Conservation (phyloP, 2,797 vertebrate genomes). For the Anguilla anguilla region DNA sequence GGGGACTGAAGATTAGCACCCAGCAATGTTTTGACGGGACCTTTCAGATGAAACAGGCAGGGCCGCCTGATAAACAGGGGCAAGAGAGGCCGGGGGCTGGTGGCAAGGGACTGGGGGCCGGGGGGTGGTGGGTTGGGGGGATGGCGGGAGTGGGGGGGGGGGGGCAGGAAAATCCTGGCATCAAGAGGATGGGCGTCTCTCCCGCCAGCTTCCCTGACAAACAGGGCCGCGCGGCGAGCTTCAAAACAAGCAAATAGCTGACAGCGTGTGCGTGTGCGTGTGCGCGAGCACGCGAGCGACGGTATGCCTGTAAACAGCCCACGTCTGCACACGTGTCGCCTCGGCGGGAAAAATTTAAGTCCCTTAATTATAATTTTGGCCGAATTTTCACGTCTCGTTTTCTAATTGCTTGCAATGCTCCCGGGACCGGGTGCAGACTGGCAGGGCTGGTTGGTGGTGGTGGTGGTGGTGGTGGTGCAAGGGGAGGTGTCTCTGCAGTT, state of each 20-base stretch:
- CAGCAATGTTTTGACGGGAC: constrained; percentile 7
- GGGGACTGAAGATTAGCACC: constrained; percentile 30
- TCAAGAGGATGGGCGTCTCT: constrained; percentile 10
- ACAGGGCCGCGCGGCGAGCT: background rate
- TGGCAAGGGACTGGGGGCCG: background rate
- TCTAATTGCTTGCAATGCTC: background rate
- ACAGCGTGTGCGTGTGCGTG: background rate
- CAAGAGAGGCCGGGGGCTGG: background rate
- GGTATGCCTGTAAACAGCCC: background rate
- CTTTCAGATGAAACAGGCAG: background rate
- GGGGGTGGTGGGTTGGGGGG: background rate
- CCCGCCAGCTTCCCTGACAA: background rate
- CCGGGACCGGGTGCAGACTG: background rate
- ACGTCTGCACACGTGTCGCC: background rate
- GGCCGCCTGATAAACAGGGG: background rate
- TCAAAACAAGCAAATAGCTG: background rate
- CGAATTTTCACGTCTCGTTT: constrained; percentile 4
- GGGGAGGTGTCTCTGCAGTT: background rate
- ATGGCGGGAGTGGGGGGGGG: background rate
- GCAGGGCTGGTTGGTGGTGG: background rate
- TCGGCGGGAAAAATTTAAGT: background rate
- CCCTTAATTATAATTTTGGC: constrained; percentile 10
- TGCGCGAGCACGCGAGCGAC: background rate
- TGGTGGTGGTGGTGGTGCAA: background rate
- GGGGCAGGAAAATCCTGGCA: constrained; percentile 13